phyloP scores from a whole-genome alignment of 2,113 vertebrate species.

The Ictidomys tridecemlineatus region DNA sequence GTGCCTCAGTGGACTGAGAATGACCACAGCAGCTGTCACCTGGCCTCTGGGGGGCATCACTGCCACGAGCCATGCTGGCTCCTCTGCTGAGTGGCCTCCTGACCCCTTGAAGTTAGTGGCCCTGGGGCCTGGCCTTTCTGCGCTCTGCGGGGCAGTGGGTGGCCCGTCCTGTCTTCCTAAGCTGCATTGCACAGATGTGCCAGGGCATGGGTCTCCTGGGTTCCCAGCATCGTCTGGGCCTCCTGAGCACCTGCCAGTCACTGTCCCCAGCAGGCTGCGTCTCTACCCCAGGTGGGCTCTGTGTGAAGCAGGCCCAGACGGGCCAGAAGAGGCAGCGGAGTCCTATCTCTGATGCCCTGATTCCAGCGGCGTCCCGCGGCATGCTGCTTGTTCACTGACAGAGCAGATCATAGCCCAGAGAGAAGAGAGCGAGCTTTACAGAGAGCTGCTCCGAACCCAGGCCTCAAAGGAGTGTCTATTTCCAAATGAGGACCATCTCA shows the following conservation, averaged over 20 bases:
- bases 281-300: background rate
- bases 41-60: background rate
- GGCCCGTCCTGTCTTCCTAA: background rate
- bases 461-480: background rate
- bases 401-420: background rate
- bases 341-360: background rate
- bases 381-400: background rate
- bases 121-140: background rate
- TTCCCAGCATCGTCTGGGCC: background rate
- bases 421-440: background rate
- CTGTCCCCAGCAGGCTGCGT: background rate
- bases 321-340: background rate
- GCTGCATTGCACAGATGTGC: background rate
- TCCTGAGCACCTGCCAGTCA: background rate
- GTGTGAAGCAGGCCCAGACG: background rate
- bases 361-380: background rate
- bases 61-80: background rate
- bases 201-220: background rate
- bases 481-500: slow-evolving; percentile 17
- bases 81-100: background rate
- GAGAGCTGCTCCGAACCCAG: slow-evolving; percentile 18
- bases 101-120: background rate
- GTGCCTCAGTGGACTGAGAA: too few species aligned
- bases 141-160: background rate
- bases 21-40: background rate